Evolutionary conservation across 1,140 invertebrate species (phyloP).

Genomic region (Parapsyche elsis): DNA sequence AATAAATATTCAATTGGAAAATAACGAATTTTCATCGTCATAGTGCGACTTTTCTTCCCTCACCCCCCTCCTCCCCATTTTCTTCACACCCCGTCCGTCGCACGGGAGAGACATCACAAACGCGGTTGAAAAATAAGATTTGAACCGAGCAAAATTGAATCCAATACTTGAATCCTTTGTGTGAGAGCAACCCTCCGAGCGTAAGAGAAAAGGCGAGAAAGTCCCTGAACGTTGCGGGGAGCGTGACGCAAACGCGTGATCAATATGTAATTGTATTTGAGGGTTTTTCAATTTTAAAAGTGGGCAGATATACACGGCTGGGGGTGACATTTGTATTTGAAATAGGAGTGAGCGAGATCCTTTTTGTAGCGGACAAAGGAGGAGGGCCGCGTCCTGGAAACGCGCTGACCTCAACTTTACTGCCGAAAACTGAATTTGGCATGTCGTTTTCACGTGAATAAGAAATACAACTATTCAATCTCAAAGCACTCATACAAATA

Average conservation of each 20-base stretch:
- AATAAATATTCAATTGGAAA: constrained; percentile 4
- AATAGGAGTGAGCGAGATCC: constrained; percentile 39
- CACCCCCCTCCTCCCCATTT: constrained; percentile 12
- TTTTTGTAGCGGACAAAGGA: constrained; percentile 39
- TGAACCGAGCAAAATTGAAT: constrained; percentile 51
- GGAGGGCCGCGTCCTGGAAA: neutral
- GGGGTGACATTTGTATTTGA: constrained; percentile 54
- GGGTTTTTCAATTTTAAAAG: constrained; percentile 56
- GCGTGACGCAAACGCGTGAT: constrained; percentile 43
- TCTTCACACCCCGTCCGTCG: neutral
- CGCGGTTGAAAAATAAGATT: constrained; percentile 51
- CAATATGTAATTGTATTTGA: constrained; percentile 55
- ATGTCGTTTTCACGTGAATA: too few relatives aligned
- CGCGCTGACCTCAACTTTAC: constrained; percentile 30
- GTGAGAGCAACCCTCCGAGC: constrained; percentile 45
- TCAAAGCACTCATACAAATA: neutral
- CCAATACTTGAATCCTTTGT: constrained; percentile 50
- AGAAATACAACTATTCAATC: neutral
- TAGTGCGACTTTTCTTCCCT: constrained; percentile 4
- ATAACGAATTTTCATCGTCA: constrained; percentile 21
- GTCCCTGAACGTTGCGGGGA: constrained; percentile 35
- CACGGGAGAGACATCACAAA: constrained; percentile 38
- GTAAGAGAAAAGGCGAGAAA: constrained; percentile 50
- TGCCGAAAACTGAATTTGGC: neutral
- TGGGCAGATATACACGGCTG: constrained; percentile 53